A percentile compares a stretch with the other conserved stretches of the same genome.
Evolutionary conservation across 2,113 vertebrate genomes (phyloP).

Genomic region (Apistogramma diplotaenia): DNA sequence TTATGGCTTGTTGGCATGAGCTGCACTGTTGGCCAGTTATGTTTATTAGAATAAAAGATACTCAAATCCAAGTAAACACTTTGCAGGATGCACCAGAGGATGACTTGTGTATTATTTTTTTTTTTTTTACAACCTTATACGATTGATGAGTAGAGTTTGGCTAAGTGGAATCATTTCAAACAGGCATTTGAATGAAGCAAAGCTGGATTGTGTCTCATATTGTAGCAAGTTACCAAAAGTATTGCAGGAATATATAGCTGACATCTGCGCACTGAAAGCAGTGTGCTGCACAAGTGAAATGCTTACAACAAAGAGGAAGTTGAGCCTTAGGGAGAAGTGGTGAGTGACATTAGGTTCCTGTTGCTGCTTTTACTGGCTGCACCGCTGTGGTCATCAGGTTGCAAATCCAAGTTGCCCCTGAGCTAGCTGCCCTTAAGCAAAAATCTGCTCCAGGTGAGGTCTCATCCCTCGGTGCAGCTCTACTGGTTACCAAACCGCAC

Average conservation of each 20-base stretch:
- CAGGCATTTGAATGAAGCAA: background rate
- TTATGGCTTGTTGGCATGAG: background rate
- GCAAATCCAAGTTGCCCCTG: slow-evolving; percentile 6
- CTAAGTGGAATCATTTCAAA: background rate
- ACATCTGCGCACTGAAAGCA: background rate
- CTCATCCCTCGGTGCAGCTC: slow-evolving; percentile 27
- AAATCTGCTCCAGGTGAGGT: slow-evolving; percentile 35
- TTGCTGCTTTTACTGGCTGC: background rate
- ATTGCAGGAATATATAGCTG: background rate
- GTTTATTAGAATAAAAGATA: background rate
- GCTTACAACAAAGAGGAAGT: background rate
- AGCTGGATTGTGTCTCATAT: background rate
- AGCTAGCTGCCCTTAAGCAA: slow-evolving; percentile 16
- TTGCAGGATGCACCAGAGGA: background rate
- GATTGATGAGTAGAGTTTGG: background rate
- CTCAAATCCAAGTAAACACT: too few relatives aligned
- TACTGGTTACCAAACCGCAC: background rate
- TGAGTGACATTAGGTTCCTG: slow-evolving; percentile 3
- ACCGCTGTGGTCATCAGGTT: background rate
- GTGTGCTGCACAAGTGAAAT: background rate
- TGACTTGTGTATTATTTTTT: background rate
- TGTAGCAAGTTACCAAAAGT: background rate
- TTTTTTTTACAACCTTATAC: background rate
- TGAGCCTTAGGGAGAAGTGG: background rate
- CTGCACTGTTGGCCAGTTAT: background rate